phyloP scores from a whole-genome alignment of 1,140 invertebrate species.

The Mycetomoellerius zeteki region DNA sequence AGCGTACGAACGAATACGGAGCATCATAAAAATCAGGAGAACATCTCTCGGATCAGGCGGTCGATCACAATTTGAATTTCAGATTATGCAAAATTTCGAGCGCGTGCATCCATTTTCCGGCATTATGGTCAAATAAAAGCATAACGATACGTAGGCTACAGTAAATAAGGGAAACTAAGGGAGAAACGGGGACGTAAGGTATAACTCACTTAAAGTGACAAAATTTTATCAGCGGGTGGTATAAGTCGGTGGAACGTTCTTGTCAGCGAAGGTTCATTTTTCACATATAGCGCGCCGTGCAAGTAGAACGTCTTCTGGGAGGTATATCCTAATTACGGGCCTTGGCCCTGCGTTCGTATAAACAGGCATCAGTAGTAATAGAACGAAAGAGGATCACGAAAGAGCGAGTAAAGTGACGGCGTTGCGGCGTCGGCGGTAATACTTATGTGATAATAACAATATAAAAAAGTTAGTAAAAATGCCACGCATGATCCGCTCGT shows the following conservation, averaged over 20 bases:
- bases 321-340: conserved; percentile 52
- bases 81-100: conserved; percentile 40
- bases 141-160: conserved; percentile 26
- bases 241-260: neutral
- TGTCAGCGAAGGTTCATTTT: neutral
- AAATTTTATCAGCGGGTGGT: conserved; percentile 31
- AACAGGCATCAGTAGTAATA: conserved; percentile 59
- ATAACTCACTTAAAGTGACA: conserved; percentile 56
- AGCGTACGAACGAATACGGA: neutral
- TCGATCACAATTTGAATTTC: conserved; percentile 59
- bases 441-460: conserved; percentile 34
- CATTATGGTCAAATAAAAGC: conserved; percentile 43
- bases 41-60: conserved; percentile 37
- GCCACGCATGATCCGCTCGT: neutral
- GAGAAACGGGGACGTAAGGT: conserved; percentile 3
- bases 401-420: neutral
- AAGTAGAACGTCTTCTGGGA: conserved; percentile 25
- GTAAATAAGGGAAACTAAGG: neutral
- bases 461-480: conserved; percentile 21
- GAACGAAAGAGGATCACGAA: conserved; percentile 49
- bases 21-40: conserved; percentile 43
- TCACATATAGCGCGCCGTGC: neutral
- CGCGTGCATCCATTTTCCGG: conserved; percentile 43
- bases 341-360: conserved; percentile 28
- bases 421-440: neutral